Evolutionary conservation across 2,888 invertebrate species (phyloP).

Genomic region (Drosophila kambysellisi): DNA sequence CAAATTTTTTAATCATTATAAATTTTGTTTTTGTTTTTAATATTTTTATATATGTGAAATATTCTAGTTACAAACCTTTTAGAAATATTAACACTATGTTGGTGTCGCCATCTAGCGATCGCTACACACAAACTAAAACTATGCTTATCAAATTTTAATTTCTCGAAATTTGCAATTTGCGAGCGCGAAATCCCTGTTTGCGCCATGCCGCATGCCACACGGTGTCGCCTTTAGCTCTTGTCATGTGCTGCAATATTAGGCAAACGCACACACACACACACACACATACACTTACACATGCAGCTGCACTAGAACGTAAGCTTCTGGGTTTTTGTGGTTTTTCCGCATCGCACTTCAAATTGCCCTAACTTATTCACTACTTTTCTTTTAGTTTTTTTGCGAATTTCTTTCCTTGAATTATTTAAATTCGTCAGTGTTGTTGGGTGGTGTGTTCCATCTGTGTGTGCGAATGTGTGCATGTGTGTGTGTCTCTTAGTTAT

Average conservation of each 20-base stretch:
- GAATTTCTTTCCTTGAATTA: conserved; percentile 68
- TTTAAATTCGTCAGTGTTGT: conserved; percentile 56
- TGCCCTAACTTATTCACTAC: conserved; percentile 1
- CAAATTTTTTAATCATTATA: too few species aligned
- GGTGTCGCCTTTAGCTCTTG: conserved; percentile 22
- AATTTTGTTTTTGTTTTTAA: too few species aligned
- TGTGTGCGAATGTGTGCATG: conserved; percentile 3
- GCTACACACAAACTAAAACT: background rate
- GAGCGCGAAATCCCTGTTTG: conserved; percentile 27
- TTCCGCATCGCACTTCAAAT: conserved; percentile 21
- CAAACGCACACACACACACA: conserved; percentile 11
- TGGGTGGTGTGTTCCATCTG: background rate
- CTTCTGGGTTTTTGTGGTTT: conserved; percentile 70
- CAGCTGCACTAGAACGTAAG: conserved; percentile 48
- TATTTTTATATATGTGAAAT: background rate
- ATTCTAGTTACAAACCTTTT: background rate
- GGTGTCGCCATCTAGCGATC: background rate
- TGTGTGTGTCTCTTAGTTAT: conserved; percentile 60
- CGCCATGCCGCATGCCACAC: conserved; percentile 2
- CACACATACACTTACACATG: background rate
- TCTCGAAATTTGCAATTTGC: conserved; percentile 68
- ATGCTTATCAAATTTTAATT: conserved; percentile 64
- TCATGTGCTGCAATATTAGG: conserved; percentile 35
- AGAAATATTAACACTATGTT: background rate
- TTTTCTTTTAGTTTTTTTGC: conserved; percentile 25